Evolutionary conservation across 1,140 invertebrate genomes (phyloP).

Genomic region (Drosophila funebris): DNA sequence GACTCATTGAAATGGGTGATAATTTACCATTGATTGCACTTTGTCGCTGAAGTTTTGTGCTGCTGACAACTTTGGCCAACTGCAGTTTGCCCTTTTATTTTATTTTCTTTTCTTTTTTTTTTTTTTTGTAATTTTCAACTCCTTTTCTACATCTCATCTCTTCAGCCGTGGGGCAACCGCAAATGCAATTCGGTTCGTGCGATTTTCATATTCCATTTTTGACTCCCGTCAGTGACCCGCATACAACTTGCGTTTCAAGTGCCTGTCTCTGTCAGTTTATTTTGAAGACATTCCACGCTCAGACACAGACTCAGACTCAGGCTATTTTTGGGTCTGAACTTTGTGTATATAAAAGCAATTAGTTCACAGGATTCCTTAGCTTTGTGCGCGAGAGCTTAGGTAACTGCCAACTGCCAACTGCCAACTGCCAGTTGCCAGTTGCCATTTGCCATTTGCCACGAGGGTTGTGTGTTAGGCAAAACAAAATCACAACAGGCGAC

Average conservation of each 20-base stretch:
- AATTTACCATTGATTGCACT: constrained; percentile 82
- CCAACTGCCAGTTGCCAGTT: constrained; percentile 9
- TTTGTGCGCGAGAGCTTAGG: constrained; percentile 3
- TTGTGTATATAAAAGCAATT: constrained; percentile 66
- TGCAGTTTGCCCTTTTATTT: constrained; percentile 65
- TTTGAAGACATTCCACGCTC: constrained; percentile 23
- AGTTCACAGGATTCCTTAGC: constrained; percentile 65
- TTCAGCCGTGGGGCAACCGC: constrained; percentile 5
- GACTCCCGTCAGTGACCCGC: constrained; percentile 6
- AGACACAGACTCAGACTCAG: constrained; percentile 9
- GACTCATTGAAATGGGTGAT: constrained; percentile 80
- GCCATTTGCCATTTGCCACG: constrained; percentile 5
- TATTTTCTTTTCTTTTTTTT: constrained; percentile 24
- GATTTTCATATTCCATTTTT: constrained; percentile 61
- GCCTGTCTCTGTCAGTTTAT: constrained; percentile 33
- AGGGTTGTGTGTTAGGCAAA: constrained; percentile 30
- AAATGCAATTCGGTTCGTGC: constrained; percentile 56
- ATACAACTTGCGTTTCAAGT: background rate
- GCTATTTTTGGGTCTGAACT: constrained; percentile 26
- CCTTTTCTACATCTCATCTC: background rate
- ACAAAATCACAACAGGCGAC: constrained; percentile 32
- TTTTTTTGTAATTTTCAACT: background rate
- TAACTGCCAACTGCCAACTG: background rate
- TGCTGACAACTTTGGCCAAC: constrained; percentile 72
- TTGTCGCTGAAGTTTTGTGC: constrained; percentile 79